Evolutionary conservation across 2,888 invertebrate species (phyloP).

Genomic region (Plagodis dolabraria): DNA sequence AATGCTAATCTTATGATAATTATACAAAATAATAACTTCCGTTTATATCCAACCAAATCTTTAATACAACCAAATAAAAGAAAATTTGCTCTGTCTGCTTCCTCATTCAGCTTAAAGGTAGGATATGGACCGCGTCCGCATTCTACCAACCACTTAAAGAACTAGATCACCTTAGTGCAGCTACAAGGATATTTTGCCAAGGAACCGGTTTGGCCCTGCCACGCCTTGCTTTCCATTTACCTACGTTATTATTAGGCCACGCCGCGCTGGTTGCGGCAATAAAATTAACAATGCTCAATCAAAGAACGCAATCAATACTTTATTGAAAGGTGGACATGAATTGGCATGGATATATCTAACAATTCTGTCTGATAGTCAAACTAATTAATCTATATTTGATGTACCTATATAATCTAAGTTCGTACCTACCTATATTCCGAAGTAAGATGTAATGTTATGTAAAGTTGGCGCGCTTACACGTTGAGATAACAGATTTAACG

Average conservation of each 20-base stretch:
- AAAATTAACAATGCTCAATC: slow-evolving; percentile 45
- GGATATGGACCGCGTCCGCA: slow-evolving; percentile 79
- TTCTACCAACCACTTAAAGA: slow-evolving; percentile 68
- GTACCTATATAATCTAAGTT: slow-evolving; percentile 6
- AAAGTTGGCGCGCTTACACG: not conserved
- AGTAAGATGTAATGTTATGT: not conserved
- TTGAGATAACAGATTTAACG: slow-evolving; percentile 3
- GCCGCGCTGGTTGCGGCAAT: slow-evolving; percentile 43
- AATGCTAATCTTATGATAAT: not conserved
- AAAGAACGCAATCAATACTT: slow-evolving; percentile 40
- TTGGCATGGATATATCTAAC: slow-evolving; percentile 14
- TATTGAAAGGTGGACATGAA: slow-evolving; percentile 39
- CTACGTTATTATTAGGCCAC: slow-evolving; percentile 56
- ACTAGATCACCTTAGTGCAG: slow-evolving; percentile 79
- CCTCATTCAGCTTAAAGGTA: slow-evolving; percentile 60
- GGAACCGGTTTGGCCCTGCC: slow-evolving; percentile 67
- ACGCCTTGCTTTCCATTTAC: slow-evolving; percentile 81
- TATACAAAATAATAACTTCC: not conserved
- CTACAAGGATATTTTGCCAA: slow-evolving; percentile 73
- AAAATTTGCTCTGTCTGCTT: slow-evolving; percentile 57
- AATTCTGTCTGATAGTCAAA: slow-evolving; percentile 12
- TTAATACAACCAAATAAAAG: slow-evolving; percentile 29
- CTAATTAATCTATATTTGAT: slow-evolving; percentile 32
- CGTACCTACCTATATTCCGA: slow-evolving; percentile 13
- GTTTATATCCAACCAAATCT: no score